Evolutionary conservation across 2,888 invertebrate species (phyloP).

Genomic region (Cerastis rubricosa): DNA sequence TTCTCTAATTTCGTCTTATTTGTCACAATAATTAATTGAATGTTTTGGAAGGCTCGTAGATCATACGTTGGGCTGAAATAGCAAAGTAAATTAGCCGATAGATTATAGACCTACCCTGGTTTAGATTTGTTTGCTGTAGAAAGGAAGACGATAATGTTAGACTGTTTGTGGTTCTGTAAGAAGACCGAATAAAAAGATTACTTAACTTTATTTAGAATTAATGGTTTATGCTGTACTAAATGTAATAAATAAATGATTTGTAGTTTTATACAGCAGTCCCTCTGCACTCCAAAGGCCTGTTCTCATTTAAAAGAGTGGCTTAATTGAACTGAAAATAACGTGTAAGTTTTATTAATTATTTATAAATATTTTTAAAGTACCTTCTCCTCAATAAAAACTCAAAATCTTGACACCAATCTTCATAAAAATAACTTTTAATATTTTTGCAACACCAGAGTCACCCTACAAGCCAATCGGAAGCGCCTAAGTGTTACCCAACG

Average conservation of each 20-base stretch:
- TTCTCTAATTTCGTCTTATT: background rate
- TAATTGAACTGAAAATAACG: background rate
- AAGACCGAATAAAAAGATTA: too few species aligned
- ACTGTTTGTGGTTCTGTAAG: too few species aligned
- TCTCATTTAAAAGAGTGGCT: background rate
- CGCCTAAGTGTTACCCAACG: slow-evolving; percentile 82
- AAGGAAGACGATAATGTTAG: too few species aligned
- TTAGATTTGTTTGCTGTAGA: too few species aligned
- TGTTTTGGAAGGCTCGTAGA: background rate
- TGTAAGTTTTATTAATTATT: background rate
- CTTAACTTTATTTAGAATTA: too few species aligned
- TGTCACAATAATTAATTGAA: background rate
- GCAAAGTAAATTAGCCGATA: background rate
- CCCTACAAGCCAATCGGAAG: slow-evolving; percentile 81
- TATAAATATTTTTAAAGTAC: background rate
- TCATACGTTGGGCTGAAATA: background rate
- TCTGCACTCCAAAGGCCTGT: background rate
- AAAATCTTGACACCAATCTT: background rate
- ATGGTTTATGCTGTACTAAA: too few species aligned
- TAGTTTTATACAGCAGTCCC: background rate
- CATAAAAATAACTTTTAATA: background rate
- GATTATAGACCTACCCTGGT: too few species aligned
- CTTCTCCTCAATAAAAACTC: background rate
- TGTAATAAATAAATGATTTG: background rate
- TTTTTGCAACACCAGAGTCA: slow-evolving; percentile 60